Percentiles rank a stretch among this genome's conserved stretches.
These are phyloP conservation scores for Cecidostiba fungosa DNA, from an alignment of 2,888 invertebrate species.

Conservation along the genomic window DNA sequence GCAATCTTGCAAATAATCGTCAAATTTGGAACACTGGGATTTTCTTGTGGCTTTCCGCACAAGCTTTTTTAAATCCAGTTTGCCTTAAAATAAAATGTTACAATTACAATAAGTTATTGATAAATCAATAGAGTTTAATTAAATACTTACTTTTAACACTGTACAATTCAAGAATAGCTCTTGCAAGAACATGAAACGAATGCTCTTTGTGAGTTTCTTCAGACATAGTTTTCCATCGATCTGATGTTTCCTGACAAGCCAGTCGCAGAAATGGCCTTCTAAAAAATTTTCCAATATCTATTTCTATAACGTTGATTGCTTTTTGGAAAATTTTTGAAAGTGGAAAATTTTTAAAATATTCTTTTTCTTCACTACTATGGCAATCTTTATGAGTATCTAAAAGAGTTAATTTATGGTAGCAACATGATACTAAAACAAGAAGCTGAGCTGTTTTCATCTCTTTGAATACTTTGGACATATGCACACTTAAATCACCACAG, in stretches of 20 bases:
- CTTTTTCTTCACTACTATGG: constrained; percentile 63
- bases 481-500: constrained; percentile 88
- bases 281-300: constrained; percentile 80
- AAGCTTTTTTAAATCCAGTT: constrained; percentile 70
- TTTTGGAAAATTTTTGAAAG: constrained; percentile 82
- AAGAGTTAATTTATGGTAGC: constrained; percentile 87
- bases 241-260: constrained; percentile 86
- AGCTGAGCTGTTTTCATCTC: constrained; percentile 82
- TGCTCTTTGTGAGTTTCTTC: constrained; percentile 79
- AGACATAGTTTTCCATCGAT: constrained; percentile 81
- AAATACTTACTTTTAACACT: constrained; percentile 82
- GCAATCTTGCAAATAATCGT: constrained; percentile 73
- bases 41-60: constrained; percentile 75
- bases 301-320: constrained; percentile 73
- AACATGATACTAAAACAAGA: constrained; percentile 88
- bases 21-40: constrained; percentile 74
- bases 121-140: background rate
- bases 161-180: constrained; percentile 85
- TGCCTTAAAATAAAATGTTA: constrained; percentile 69
- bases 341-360: constrained; percentile 85
- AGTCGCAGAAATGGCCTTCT: constrained; percentile 86
- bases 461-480: constrained; percentile 85
- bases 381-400: constrained; percentile 57
- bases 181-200: constrained; percentile 75
- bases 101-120: constrained; percentile 8